Percentiles rank a stretch among this genome's conserved stretches.
Conservation (phyloP, 1,140 invertebrate genomes). For the Rhyzopertha dominica region DNA sequence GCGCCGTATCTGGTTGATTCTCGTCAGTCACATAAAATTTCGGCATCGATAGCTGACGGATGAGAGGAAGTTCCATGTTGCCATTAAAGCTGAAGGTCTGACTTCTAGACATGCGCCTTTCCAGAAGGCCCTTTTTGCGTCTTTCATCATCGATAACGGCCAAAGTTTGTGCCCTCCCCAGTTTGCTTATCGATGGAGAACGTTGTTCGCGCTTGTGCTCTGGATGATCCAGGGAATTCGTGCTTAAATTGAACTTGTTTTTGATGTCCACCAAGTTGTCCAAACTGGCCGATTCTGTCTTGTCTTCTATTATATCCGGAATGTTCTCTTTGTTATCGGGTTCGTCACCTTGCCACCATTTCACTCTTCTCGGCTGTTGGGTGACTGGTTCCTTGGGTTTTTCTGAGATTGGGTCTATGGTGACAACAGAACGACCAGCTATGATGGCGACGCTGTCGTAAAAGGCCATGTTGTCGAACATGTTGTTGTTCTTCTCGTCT, state of each 20-base stretch:
- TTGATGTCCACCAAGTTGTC: too few relatives aligned
- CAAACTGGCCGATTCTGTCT: too few relatives aligned
- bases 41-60: conserved; percentile 35
- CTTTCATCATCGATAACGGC: too few relatives aligned
- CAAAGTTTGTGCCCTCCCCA: too few relatives aligned
- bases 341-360: too few relatives aligned
- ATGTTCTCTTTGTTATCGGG: conserved; percentile 21
- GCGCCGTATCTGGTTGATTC: conserved; percentile 20
- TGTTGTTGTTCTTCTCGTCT: conserved; percentile 34
- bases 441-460: conserved; percentile 43
- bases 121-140: conserved; percentile 26
- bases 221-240: too few relatives aligned
- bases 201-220: too few relatives aligned
- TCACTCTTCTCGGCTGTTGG: too few relatives aligned
- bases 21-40: conserved; percentile 37
- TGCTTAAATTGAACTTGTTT: too few relatives aligned
- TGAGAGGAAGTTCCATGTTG: conserved; percentile 30
- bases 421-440: conserved; percentile 36
- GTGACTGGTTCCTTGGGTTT: conserved; percentile 10
- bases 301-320: conserved; percentile 17
- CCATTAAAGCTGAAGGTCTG: conserved; percentile 21
- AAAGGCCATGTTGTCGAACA: conserved; percentile 40
- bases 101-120: conserved; percentile 32
- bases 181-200: too few relatives aligned
- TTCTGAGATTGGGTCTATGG: conserved; percentile 34